Conservation (phyloP, 2,797 vertebrate genomes). For the Gymnocypris eckloni region DNA sequence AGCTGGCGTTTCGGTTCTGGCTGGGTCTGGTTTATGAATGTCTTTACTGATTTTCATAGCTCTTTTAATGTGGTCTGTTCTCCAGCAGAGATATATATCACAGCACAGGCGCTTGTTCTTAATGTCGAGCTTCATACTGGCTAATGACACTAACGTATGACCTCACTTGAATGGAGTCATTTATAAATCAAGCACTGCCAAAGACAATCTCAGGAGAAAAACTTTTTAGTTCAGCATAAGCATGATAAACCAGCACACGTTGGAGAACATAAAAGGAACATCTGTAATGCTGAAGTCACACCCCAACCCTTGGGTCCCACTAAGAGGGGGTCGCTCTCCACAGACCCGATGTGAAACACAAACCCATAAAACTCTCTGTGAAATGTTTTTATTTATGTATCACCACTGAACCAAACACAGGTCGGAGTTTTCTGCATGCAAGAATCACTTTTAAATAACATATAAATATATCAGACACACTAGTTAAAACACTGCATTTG, state of each 20-base stretch:
- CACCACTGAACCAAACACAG: slow-evolving; percentile 44
- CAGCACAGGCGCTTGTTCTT: not conserved
- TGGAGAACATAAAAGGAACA: slow-evolving; percentile 29
- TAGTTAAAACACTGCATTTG: slow-evolving; percentile 43
- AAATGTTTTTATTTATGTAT: slow-evolving; percentile 53
- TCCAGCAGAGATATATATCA: slow-evolving; percentile 16
- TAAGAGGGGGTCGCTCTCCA: slow-evolving; percentile 27
- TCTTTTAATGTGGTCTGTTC: slow-evolving; percentile 46
- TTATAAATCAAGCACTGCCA: slow-evolving; percentile 22
- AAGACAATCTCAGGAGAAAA: slow-evolving; percentile 31
- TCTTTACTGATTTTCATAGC: slow-evolving; percentile 35
- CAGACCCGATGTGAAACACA: not conserved
- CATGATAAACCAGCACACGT: slow-evolving; percentile 17
- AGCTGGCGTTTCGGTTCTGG: slow-evolving; percentile 27
- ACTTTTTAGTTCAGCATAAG: slow-evolving; percentile 15
- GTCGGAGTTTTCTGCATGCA: slow-evolving; percentile 57
- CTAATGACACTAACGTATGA: slow-evolving; percentile 33
- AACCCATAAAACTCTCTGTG: slow-evolving; percentile 24
- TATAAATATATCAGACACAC: slow-evolving; percentile 54
- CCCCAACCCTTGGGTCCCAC: not conserved
- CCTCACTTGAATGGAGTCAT: slow-evolving; percentile 18
- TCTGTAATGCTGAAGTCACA: slow-evolving; percentile 37
- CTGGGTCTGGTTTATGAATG: slow-evolving; percentile 30
- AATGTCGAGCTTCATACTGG: slow-evolving; percentile 8
- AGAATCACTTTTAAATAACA: slow-evolving; percentile 61